Evolutionary conservation across 2,113 vertebrate species (phyloP).

Genomic region (Paradoxurus hermaphroditus): DNA sequence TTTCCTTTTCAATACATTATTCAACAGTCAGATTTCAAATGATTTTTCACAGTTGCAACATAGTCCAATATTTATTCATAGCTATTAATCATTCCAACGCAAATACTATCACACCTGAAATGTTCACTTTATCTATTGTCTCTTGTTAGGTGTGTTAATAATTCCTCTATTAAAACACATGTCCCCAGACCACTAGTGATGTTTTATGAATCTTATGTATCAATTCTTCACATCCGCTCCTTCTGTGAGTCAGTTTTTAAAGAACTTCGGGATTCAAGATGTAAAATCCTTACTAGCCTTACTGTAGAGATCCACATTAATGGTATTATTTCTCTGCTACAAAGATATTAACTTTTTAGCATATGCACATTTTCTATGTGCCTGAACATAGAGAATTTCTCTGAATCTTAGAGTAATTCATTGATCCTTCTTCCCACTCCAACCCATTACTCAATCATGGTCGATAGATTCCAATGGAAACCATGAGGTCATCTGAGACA

Average conservation of each 20-base stretch:
- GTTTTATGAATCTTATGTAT: neutral
- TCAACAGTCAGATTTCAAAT: neutral
- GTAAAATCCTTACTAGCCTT: neutral
- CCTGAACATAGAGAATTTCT: neutral
- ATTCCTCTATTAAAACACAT: neutral
- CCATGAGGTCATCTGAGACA: neutral
- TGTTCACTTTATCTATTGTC: neutral
- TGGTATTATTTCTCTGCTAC: neutral
- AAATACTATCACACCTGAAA: neutral
- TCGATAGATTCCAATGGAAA: neutral
- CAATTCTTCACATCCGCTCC: neutral
- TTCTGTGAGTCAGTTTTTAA: neutral
- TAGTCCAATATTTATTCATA: neutral
- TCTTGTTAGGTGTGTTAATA: neutral
- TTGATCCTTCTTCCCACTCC: neutral
- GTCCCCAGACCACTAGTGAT: neutral
- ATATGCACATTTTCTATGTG: neutral
- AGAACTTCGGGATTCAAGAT: neutral
- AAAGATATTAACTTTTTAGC: neutral
- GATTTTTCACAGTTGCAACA: neutral
- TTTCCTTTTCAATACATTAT: neutral
- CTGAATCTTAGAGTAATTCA: neutral
- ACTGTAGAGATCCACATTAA: neutral
- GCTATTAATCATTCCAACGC: neutral
- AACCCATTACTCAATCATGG: neutral